Base-by-base conservation (phyloP, 2,888 invertebrate species). In the Thereva nobilitata region DNA sequence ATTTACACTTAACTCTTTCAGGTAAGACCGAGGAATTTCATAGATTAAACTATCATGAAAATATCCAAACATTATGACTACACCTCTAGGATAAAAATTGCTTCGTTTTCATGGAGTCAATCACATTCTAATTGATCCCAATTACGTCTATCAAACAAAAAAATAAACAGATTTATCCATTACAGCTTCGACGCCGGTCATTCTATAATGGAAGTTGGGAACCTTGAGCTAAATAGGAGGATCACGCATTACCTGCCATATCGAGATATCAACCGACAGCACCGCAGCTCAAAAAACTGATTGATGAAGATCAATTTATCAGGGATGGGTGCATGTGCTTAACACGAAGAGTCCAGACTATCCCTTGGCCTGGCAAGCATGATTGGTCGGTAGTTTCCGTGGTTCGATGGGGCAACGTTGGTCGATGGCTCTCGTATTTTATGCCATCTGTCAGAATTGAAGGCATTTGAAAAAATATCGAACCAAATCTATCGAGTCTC, bases 271-370 rank as follows among this genome's bases (percentile, higher is more conserved):
- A 61, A 40, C 61, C 49, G 4, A 40, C 49, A 61, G 41, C 50
- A 54, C 41, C 54, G 34, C 56, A 38, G 10, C 35, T 52, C 54
- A 54, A 37, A 57, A 50, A 23, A 23, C 66, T 66, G 66, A 66
- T 66, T 66, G 66, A 66, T 66, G 66, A 66, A 66, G 66, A 56
- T 66, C 66, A 66, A 66, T 66, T 52, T 44, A 66, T 66, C 66
- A 66, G 55, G 41, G 50, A 38, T 44, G 57, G 44, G 52, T 66
- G 56, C 66, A 66, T 66, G 57, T 50, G 23, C 49, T 66, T 66
- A 66, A 57, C 66, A 66, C 57, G 66, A 56, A 66, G 52, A 40
- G 56, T 41, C 5, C 35, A 61, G 50, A 38, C 59, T 23, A 52
- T 10, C 23, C 23, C 23, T 23, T 23, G 23, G 23, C 23, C 23